These are phyloP conservation scores for Fregetta grallaria DNA, from an alignment of 2,113 vertebrate species.

Conservation along the genomic window DNA sequence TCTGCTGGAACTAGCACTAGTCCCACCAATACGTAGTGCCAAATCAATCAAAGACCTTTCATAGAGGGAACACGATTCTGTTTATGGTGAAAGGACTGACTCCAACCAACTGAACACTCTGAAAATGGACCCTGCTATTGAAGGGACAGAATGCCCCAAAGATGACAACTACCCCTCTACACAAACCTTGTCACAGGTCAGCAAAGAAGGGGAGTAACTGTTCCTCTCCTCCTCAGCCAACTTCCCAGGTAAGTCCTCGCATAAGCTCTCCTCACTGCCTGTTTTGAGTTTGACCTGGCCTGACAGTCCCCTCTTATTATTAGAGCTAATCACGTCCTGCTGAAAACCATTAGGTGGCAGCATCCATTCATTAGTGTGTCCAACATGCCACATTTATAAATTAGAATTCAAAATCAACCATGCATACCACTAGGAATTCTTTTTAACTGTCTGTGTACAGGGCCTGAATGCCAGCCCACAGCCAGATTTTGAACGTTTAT, in stretches of 20 bases:
- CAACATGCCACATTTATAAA: neutral
- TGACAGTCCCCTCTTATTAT: neutral
- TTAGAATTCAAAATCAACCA: constrained; percentile 33
- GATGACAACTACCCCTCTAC: neutral
- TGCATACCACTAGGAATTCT: neutral
- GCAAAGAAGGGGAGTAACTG: neutral
- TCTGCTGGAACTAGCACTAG: neutral
- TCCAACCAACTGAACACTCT: neutral
- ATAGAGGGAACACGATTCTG: neutral
- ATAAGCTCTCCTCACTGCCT: neutral
- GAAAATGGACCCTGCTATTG: neutral
- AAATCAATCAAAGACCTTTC: neutral
- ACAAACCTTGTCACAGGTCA: neutral
- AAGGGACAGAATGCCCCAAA: neutral
- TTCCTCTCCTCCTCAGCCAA: neutral
- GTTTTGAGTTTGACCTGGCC: neutral
- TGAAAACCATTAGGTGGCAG: constrained; percentile 57
- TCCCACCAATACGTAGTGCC: neutral
- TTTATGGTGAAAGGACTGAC: neutral
- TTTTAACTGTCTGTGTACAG: neutral
- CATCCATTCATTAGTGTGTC: constrained; percentile 1
- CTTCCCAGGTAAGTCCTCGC: neutral
- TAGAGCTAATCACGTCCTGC: neutral
- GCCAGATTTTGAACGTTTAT: neutral
- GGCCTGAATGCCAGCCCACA: neutral